phyloP scores from a whole-genome alignment of 2,888 invertebrate species.

The Mimachlamys varia region DNA sequence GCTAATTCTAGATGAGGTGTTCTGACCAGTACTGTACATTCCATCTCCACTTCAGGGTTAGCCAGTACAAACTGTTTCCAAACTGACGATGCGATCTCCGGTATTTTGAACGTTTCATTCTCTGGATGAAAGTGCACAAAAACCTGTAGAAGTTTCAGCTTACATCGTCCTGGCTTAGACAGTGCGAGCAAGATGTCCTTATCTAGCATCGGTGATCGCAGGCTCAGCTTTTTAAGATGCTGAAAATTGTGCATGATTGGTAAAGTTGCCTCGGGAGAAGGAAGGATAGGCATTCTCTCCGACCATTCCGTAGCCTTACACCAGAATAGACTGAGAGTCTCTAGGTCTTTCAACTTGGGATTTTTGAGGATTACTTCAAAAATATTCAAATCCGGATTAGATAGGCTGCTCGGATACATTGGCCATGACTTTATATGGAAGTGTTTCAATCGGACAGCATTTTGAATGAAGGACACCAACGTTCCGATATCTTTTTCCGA shows the following conservation, averaged over 20 bases:
- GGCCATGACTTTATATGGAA: slow-evolving; percentile 73
- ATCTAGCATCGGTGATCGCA: slow-evolving; percentile 72
- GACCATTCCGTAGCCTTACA: slow-evolving; percentile 66
- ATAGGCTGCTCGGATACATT: slow-evolving; percentile 59
- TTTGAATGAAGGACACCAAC: slow-evolving; percentile 63
- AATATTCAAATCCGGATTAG: slow-evolving; percentile 61
- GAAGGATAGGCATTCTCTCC: slow-evolving; percentile 67
- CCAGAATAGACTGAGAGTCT: slow-evolving; percentile 70
- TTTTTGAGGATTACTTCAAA: slow-evolving; percentile 67
- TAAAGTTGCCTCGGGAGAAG: slow-evolving; percentile 54
- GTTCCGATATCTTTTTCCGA: slow-evolving; percentile 58
- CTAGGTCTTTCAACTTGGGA: slow-evolving; percentile 65
- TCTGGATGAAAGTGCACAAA: slow-evolving; percentile 64
- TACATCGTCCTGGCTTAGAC: slow-evolving; percentile 55
- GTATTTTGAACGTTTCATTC: slow-evolving; percentile 55
- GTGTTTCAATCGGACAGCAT: slow-evolving; percentile 66
- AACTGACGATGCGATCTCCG: slow-evolving; percentile 58
- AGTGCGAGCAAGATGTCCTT: slow-evolving; percentile 64
- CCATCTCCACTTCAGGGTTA: slow-evolving; percentile 67
- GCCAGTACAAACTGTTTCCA: slow-evolving; percentile 64
- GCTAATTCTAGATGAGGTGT: slow-evolving; percentile 66
- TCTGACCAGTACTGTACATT: slow-evolving; percentile 65
- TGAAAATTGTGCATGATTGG: slow-evolving; percentile 59
- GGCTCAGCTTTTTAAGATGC: slow-evolving; percentile 62
- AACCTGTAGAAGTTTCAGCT: slow-evolving; percentile 63